Evolutionary conservation across 2,888 invertebrate genomes (phyloP).

Genomic region (Drosophila formosana): DNA sequence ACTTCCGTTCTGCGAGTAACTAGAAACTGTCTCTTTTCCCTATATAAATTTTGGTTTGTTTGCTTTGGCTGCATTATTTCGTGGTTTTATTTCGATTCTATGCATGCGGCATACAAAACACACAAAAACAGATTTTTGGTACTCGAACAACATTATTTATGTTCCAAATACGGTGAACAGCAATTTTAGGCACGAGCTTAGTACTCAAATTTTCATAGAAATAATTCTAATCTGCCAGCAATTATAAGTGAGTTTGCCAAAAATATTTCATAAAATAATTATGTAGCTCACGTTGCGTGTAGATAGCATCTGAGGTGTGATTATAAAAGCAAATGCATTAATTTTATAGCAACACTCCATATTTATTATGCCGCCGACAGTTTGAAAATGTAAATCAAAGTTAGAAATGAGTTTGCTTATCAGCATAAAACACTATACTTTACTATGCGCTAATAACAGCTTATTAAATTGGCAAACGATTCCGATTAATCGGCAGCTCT

Average conservation of each 20-base stretch:
- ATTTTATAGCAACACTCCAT: neutral
- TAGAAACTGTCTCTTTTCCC: conserved; percentile 38
- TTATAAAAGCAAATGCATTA: conserved; percentile 26
- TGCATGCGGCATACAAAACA: conserved; percentile 50
- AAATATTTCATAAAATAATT: conserved; percentile 12
- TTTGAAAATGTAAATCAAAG: neutral
- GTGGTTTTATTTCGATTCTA: conserved; percentile 58
- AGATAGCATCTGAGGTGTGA: conserved; percentile 47
- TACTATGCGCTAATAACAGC: neutral
- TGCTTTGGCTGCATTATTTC: conserved; percentile 46
- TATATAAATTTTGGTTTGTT: neutral
- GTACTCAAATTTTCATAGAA: conserved; percentile 38
- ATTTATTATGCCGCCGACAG: neutral
- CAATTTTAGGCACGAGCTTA: conserved; percentile 24
- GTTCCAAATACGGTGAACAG: conserved; percentile 33
- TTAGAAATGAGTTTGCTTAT: neutral
- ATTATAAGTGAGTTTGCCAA: conserved; percentile 45
- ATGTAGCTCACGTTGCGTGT: conserved; percentile 23
- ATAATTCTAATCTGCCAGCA: conserved; percentile 57
- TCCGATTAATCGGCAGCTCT: conserved; percentile 6
- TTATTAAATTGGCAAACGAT: neutral
- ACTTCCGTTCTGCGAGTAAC: conserved; percentile 51
- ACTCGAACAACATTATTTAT: conserved; percentile 27
- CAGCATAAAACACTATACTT: neutral
- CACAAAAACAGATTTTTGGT: conserved; percentile 15